Conservation (phyloP, 2,888 invertebrate genomes). For the Morpho deidamia region DNA sequence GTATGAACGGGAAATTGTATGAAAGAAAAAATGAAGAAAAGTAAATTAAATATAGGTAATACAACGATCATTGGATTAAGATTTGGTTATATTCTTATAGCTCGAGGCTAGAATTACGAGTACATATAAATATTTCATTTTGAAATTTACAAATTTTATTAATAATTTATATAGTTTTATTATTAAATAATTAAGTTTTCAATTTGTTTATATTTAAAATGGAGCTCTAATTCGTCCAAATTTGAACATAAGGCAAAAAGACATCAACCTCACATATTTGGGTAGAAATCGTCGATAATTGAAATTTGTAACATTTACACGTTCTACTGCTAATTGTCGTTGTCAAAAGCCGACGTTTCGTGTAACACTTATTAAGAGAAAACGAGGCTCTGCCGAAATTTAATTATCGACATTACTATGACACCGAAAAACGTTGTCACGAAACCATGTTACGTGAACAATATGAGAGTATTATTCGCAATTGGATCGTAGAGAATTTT, state of each 20-base stretch:
- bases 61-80: too few relatives aligned
- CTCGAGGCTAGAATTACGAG: too few relatives aligned
- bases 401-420: constrained; percentile 70
- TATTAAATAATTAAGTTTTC: too few relatives aligned
- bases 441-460: constrained; percentile 1
- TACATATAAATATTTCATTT: too few relatives aligned
- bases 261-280: constrained; percentile 25
- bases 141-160: too few relatives aligned
- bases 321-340: constrained; percentile 64
- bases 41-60: too few relatives aligned
- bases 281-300: constrained; percentile 47
- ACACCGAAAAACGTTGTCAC: constrained; percentile 40
- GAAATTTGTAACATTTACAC: constrained; percentile 69
- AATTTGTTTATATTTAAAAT: too few relatives aligned
- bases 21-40: too few relatives aligned
- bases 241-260: background rate
- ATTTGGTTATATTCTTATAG: too few relatives aligned
- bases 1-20: too few relatives aligned
- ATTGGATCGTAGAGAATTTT: background rate
- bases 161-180: too few relatives aligned
- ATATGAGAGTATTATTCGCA: background rate
- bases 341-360: constrained; percentile 51
- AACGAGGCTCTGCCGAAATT: constrained; percentile 62
- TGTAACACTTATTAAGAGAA: constrained; percentile 68
- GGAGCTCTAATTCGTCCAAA: too few relatives aligned